phyloP scores from a whole-genome alignment of 2,888 invertebrate genomes.

The Rotaria socialis region DNA sequence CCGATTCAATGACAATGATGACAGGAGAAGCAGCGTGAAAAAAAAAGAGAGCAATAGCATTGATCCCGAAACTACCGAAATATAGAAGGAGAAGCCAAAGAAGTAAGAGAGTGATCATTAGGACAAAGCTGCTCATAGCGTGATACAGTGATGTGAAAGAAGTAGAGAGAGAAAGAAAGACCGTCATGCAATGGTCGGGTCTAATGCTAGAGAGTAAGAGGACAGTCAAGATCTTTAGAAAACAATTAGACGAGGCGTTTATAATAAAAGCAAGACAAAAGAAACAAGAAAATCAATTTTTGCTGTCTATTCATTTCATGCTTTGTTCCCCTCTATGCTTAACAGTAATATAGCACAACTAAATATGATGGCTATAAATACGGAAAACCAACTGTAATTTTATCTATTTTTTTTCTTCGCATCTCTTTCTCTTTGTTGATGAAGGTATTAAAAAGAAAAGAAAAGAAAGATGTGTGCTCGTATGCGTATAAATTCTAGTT shows the following conservation, averaged over 20 bases:
- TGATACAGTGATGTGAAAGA: background rate
- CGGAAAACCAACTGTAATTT: background rate
- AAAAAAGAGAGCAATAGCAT: background rate
- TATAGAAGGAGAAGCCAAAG: background rate
- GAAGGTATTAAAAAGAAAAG: background rate
- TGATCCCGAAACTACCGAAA: background rate
- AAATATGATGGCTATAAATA: background rate
- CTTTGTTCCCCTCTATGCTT: background rate
- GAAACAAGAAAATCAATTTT: background rate
- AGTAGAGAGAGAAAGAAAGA: background rate
- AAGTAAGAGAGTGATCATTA: slow-evolving; percentile 6
- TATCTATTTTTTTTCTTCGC: background rate
- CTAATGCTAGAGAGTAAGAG: background rate
- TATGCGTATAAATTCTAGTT: background rate
- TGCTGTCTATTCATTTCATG: background rate
- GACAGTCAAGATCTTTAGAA: background rate
- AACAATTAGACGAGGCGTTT: background rate
- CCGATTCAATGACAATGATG: background rate
- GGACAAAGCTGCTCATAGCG: background rate
- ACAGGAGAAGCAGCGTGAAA: background rate
- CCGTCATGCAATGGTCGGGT: background rate
- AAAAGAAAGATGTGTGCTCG: background rate
- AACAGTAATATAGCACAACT: background rate
- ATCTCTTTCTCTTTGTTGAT: background rate
- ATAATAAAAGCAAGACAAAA: background rate